phyloP scores from a whole-genome alignment of 30 jellyfish, hydroid and myxozoan species.

The Pseudorhiza aurosa region DNA sequence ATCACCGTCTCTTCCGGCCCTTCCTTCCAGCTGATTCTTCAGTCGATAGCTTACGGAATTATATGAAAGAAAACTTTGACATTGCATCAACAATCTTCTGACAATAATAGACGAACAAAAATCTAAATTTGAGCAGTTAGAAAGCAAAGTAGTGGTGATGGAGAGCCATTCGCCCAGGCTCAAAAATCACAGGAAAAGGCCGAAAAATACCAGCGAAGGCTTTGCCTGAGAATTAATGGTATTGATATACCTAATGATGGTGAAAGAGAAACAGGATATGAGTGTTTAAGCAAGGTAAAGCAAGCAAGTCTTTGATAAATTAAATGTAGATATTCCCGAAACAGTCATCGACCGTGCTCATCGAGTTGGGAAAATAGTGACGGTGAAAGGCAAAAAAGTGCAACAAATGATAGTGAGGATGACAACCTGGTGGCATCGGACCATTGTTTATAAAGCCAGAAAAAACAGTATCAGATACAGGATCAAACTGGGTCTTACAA shows the following conservation, averaged over 20 bases:
- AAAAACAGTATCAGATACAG: slow-evolving; percentile 16
- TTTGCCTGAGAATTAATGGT: slow-evolving; percentile 42
- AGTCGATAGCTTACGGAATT: slow-evolving; percentile 9
- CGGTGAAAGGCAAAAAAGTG: slow-evolving; percentile 45
- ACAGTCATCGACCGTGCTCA: slow-evolving; percentile 53
- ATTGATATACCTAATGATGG: slow-evolving; percentile 22
- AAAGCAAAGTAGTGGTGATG: slow-evolving; percentile 19
- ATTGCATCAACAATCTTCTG: slow-evolving; percentile 21
- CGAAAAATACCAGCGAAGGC: slow-evolving; percentile 31
- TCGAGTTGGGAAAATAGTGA: slow-evolving; percentile 36
- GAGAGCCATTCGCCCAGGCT: slow-evolving; percentile 28
- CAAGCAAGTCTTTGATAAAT: slow-evolving; percentile 25
- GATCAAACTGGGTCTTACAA: slow-evolving; percentile 36
- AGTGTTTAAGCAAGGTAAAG: slow-evolving; percentile 31
- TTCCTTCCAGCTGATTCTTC: slow-evolving; percentile 9
- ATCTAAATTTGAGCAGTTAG: slow-evolving; percentile 23
- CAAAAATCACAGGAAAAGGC: slow-evolving; percentile 22
- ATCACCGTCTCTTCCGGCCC: slow-evolving; percentile 6
- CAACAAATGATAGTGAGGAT: slow-evolving; percentile 32
- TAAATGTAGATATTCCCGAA: slow-evolving; percentile 49
- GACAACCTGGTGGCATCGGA: slow-evolving; percentile 56
- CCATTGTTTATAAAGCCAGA: slow-evolving; percentile 42
- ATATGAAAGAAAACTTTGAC: slow-evolving; percentile 27
- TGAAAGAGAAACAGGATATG: slow-evolving; percentile 38
- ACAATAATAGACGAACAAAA: slow-evolving; percentile 21